Evolutionary conservation across 2,113 vertebrate genomes (phyloP).

Genomic region (Gnathonemus echidnorhynchus): DNA sequence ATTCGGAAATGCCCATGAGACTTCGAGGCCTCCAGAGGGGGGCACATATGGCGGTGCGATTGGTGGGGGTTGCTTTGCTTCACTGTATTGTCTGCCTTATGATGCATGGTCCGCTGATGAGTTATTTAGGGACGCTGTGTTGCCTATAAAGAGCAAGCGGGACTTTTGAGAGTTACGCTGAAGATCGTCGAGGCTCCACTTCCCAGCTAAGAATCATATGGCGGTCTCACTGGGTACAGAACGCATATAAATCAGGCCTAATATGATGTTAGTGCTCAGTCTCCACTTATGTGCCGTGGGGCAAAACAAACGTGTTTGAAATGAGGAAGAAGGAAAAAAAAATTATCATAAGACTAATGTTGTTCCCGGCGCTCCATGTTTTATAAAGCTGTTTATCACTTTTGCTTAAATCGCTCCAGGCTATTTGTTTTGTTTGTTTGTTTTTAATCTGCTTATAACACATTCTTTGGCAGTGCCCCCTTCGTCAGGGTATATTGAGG

Average conservation of each 20-base stretch:
- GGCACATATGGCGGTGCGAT: conserved; percentile 43
- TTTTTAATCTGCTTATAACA: conserved; percentile 37
- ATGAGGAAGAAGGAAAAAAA: neutral
- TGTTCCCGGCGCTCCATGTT: neutral
- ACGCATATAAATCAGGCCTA: neutral
- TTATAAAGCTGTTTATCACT: neutral
- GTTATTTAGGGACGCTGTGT: conserved; percentile 43
- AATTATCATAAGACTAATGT: neutral
- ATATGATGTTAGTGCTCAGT: neutral
- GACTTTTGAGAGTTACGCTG: conserved; percentile 24
- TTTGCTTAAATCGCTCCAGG: conserved; percentile 42
- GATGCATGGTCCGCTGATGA: conserved; percentile 31
- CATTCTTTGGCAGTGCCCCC: conserved; percentile 38
- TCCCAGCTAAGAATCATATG: neutral
- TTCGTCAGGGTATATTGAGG: conserved; percentile 25
- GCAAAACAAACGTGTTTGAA: neutral
- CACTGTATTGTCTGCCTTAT: conserved; percentile 45
- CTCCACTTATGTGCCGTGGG: neutral
- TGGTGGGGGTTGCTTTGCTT: conserved; percentile 43
- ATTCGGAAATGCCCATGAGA: conserved; percentile 36
- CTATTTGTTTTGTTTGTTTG: conserved; percentile 39
- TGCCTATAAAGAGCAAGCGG: conserved; percentile 39
- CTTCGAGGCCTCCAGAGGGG: conserved; percentile 26
- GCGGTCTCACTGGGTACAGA: neutral
- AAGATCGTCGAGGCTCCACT: conserved; percentile 15